Base-by-base conservation (phyloP, 1,140 invertebrate genomes). In the Eurosta solidaginis region DNA sequence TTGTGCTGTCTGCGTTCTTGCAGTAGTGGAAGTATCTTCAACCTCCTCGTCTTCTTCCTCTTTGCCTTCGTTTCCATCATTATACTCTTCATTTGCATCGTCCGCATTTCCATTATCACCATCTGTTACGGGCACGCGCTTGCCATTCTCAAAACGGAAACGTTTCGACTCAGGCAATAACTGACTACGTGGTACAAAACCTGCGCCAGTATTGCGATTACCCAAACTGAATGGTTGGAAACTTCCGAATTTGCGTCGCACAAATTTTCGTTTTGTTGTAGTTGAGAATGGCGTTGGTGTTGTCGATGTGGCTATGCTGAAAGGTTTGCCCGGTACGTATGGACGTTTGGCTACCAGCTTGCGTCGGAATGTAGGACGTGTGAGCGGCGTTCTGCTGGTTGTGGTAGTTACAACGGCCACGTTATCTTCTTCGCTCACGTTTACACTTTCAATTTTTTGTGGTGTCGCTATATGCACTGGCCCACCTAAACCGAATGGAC, bases 31-130 rank as follows among this genome's bases (percentile, higher is more conserved):
- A 2, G 29, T 49, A 33, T 12, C 20, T 7, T 77, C 10, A 88
- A 88, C 40, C 89, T 78, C 63, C 42, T 44, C n/a, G 17, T 54
- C 47, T 50, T 77, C 88, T 79, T 88, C 86, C 81, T 90, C 89
- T 78, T 89, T 88, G 74, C 89, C 89, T 1, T 89, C 80, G 77
- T 89, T 82, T 75, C 90, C 88, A 80, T 90, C 89, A 36, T 90
- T 88, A 22, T 87, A 84, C 5, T 80, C 78, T 0, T 77, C 75
- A 3, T 81, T 79, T 14, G 78, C 74, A 1, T 75, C 74, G 3
- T 75, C 77, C 22, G 42, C 79, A 9, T 59, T 63, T 54, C 29
- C 47, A 22, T 40, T 20, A 44, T 20, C 45, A 10, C 52, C 77
- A 22, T 33, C 80, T 29, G 42, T 40, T 47, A 45, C 40, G 2